Conservation (phyloP, 2,113 vertebrate species). For the Apodemus sylvaticus region DNA sequence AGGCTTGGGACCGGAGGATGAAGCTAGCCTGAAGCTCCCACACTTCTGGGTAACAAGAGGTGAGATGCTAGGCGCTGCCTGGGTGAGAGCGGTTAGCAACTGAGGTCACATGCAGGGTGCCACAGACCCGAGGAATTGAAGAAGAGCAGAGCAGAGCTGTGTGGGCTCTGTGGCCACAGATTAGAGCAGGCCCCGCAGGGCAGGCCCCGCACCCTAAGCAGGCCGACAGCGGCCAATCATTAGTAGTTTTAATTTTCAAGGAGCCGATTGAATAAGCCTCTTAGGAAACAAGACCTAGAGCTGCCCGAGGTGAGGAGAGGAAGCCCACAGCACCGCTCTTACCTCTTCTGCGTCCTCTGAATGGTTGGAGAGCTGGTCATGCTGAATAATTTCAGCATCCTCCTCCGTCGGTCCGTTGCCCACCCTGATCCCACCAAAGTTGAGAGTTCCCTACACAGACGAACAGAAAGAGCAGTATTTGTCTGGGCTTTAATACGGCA, state of each 20-base stretch:
- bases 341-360: constrained; percentile 97
- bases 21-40: background rate
- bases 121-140: background rate
- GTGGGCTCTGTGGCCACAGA: background rate
- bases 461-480: constrained; percentile 85
- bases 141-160: constrained; percentile 34
- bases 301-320: constrained; percentile 40
- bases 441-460: constrained; percentile 93
- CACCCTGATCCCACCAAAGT: constrained; percentile 97
- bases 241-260: constrained; percentile 40
- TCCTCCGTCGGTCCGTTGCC: constrained; percentile 99
- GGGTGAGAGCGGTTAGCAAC: background rate
- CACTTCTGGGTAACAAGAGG: background rate
- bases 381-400: constrained; percentile 98
- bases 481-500: constrained; percentile 75
- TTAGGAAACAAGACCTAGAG: background rate
- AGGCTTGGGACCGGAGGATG: background rate
- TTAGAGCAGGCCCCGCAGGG: background rate
- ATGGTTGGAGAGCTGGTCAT: constrained; percentile 96
- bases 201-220: constrained; percentile 32
- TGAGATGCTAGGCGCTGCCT: background rate
- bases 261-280: background rate
- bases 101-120: background rate
- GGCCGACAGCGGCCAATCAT: constrained; percentile 2
- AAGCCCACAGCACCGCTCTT: constrained; percentile 78